Evolutionary conservation across 1,140 invertebrate species (phyloP), one percentile per base, ranked within the genome.

Genomic region (Drepana arcuata): DNA sequence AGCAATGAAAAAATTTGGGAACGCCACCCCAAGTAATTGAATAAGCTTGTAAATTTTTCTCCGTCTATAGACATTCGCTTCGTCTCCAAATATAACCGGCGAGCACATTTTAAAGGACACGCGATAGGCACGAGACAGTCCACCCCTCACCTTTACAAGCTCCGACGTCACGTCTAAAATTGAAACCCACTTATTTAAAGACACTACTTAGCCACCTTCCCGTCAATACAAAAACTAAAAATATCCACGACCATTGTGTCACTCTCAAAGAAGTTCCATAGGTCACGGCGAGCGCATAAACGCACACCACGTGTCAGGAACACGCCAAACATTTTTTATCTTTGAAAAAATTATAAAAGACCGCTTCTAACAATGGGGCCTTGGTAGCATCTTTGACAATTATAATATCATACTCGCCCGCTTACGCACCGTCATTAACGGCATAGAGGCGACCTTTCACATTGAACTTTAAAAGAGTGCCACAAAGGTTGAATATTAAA

Each of bases 301-400:
- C 60, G 43, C 65, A 62, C 66, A 74, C 67, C 62, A 65, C 71
- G 78, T 79, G 78, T 79, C 78, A 79, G 65, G 55, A 79, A 69
- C 78, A 82, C 69, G 78, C 72, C 72, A 78, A 82, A 82, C 78
- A 70, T 74, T 82, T 82, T 79, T 82, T 82, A 79, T 79, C 71
- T 74, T 77, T 69, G 51, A 71, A 79, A 79, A 78, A 74, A 68
- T 68, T 79, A 78, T 77, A 71, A 81, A 82, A 75, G 74, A 55
- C 61, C 70, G 65, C 58, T 52, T 32, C 57, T 62, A 67, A 81
- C 74, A 81, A 81, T 81, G 58, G 73, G 50, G 49, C 55, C 59
- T 78, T 70, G 68, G 77, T 82, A 82, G 77, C 78, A 78, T 82
- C 78, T 82, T 82, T 82, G 78, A 82, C 78, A 82, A 82, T 79